Conservation (phyloP, 2,888 invertebrate species). For the Dendrolimus pini region DNA sequence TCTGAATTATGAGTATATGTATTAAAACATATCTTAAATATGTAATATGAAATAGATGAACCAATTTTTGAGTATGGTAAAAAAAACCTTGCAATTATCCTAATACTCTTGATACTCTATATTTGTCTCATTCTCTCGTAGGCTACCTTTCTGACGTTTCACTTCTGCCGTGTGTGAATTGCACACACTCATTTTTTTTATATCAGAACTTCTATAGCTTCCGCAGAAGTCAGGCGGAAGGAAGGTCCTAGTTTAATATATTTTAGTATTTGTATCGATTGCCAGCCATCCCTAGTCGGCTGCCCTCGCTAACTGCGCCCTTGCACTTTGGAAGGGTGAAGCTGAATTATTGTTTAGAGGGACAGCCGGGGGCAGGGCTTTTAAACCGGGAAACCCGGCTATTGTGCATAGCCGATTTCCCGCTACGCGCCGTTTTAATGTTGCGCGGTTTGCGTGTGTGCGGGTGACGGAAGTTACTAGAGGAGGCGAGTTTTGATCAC, state of each 20-base stretch:
- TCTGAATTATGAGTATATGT: too few species aligned
- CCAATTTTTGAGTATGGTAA: too few species aligned
- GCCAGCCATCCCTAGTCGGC: constrained; percentile 29
- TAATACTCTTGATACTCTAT: too few species aligned
- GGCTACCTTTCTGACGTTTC: too few species aligned
- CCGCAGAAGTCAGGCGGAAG: too few species aligned
- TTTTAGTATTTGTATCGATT: constrained; percentile 1
- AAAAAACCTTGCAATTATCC: too few species aligned
- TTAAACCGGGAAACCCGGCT: constrained; percentile 74
- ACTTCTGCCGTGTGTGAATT: too few species aligned
- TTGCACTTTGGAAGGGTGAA: constrained; percentile 76
- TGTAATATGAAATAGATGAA: too few species aligned
- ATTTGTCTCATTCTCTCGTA: too few species aligned
- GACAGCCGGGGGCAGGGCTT: constrained; percentile 43
- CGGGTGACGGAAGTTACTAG: constrained; percentile 21
- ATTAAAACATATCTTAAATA: too few species aligned
- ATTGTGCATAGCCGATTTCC: constrained; percentile 75
- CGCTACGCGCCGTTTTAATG: constrained; percentile 73
- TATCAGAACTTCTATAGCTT: too few species aligned
- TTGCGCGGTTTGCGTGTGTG: constrained; percentile 34
- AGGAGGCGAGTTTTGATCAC: neutral
- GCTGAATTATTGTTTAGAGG: constrained; percentile 75
- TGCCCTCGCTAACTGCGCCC: constrained; percentile 71
- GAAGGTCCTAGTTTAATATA: neutral
- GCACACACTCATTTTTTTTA: too few species aligned